A percentile compares a stretch with the other conserved stretches of the same genome.
These are phyloP conservation scores for Setophaga kirtlandii DNA, from an alignment of 2,113 vertebrate genomes.

Conservation along the genomic window DNA sequence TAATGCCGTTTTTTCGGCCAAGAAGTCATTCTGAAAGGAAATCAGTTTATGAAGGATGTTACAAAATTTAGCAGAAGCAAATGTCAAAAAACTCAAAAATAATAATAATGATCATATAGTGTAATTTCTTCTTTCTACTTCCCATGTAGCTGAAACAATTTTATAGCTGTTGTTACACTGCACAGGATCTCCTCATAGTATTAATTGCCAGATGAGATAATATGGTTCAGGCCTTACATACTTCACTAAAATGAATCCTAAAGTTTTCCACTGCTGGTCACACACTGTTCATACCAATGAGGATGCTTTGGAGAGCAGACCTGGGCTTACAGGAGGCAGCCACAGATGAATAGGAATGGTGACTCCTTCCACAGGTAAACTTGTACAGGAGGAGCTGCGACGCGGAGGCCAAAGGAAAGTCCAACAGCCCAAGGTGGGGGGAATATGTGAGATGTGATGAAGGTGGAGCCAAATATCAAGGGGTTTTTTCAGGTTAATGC, in stretches of 20 bases:
- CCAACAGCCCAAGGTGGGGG: neutral
- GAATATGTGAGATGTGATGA: neutral
- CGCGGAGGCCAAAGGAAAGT: neutral
- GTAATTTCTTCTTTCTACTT: conserved; percentile 33
- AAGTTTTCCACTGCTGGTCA: neutral
- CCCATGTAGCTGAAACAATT: conserved; percentile 34
- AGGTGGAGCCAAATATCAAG: neutral
- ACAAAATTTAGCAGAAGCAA: conserved; percentile 37
- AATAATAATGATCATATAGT: neutral
- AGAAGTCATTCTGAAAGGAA: conserved; percentile 53
- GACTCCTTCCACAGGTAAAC: neutral
- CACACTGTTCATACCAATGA: neutral
- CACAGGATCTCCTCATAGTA: neutral
- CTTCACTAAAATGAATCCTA: neutral
- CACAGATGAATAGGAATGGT: neutral
- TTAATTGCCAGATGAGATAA: conserved; percentile 14
- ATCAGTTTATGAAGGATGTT: conserved; percentile 28
- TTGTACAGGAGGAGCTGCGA: neutral
- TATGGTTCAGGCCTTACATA: neutral
- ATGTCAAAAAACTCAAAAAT: neutral
- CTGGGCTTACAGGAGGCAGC: neutral
- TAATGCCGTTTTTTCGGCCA: conserved; percentile 37
- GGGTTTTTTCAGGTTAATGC: neutral
- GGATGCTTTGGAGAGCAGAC: neutral
- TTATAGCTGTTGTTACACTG: conserved; percentile 14